These are phyloP conservation scores for Lithophane socia DNA, from an alignment of 2,888 invertebrate genomes.

Conservation along the genomic window DNA sequence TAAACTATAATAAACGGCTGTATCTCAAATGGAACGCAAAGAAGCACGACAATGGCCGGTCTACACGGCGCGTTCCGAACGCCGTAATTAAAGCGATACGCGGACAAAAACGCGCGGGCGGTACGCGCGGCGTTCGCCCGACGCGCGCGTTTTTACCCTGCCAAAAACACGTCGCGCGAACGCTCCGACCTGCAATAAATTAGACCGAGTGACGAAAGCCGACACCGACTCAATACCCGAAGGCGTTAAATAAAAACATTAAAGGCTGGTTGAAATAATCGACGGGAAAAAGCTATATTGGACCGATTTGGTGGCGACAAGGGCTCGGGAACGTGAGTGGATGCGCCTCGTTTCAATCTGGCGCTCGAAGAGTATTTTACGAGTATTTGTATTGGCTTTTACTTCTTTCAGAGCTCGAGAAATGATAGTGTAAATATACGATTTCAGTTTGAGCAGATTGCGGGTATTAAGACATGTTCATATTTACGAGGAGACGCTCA, in stretches of 20 bases:
- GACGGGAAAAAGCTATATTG: slow-evolving; percentile 85
- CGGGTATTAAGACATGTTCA: slow-evolving; percentile 54
- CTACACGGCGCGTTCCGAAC: slow-evolving; percentile 71
- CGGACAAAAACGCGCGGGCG: slow-evolving; percentile 82
- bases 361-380: slow-evolving; percentile 68
- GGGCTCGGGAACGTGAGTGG: slow-evolving; percentile 74
- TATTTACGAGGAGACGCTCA: slow-evolving; percentile 46
- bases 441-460: slow-evolving; percentile 59
- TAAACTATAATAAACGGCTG: slow-evolving; percentile 58
- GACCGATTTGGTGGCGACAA: slow-evolving; percentile 86
- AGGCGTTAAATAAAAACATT: slow-evolving; percentile 90
- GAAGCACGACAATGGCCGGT: slow-evolving; percentile 64
- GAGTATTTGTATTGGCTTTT: slow-evolving; percentile 71
- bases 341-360: slow-evolving; percentile 73
- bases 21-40: slow-evolving; percentile 61
- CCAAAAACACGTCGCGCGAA: slow-evolving; percentile 84
- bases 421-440: slow-evolving; percentile 69
- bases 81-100: slow-evolving; percentile 87
- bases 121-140: slow-evolving; percentile 77
- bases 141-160: slow-evolving; percentile 82
- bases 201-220: slow-evolving; percentile 86
- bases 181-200: slow-evolving; percentile 86
- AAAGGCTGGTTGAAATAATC: slow-evolving; percentile 88
- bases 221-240: slow-evolving; percentile 87
- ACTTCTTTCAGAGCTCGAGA: slow-evolving; percentile 64